Percentiles rank a stretch among this genome's conserved stretches.
Evolutionary conservation across 2,113 vertebrate species (phyloP).

Genomic region (Emydura subglobosa): DNA sequence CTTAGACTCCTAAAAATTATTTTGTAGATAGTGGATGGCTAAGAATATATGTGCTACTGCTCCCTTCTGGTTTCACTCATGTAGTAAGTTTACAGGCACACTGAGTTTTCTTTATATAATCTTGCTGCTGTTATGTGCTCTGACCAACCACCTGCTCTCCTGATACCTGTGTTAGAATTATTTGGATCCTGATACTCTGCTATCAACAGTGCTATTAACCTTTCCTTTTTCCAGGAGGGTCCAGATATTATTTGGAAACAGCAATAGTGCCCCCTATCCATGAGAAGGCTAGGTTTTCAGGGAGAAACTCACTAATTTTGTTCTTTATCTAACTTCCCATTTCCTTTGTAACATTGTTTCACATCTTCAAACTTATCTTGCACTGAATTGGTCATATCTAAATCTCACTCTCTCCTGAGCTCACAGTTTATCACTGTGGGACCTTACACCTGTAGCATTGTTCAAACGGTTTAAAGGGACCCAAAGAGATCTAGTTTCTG

Average conservation of each 20-base stretch:
- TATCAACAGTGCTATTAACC: accelerated
- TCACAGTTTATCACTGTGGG: neutral
- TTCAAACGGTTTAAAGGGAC: neutral
- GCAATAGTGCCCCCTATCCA: neutral
- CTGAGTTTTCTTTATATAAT: neutral
- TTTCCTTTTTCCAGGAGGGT: neutral
- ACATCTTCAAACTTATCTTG: accelerated
- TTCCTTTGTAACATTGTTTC: neutral
- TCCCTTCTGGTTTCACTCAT: neutral
- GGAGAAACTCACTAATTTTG: neutral
- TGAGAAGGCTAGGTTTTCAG: neutral
- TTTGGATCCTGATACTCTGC: neutral
- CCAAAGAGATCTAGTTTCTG: neutral
- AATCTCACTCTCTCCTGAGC: neutral
- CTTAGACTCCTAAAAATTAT: neutral
- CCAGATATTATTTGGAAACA: neutral
- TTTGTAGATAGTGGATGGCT: accelerated
- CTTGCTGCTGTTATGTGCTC: neutral
- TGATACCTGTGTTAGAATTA: neutral
- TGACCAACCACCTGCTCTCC: neutral
- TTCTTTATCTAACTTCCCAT: neutral
- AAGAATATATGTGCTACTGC: neutral
- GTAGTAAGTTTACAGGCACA: neutral
- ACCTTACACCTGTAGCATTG: neutral
- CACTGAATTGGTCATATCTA: neutral